Base-by-base conservation (phyloP, 2,888 invertebrate genomes). In the Leptinotarsa rubiginosa region DNA sequence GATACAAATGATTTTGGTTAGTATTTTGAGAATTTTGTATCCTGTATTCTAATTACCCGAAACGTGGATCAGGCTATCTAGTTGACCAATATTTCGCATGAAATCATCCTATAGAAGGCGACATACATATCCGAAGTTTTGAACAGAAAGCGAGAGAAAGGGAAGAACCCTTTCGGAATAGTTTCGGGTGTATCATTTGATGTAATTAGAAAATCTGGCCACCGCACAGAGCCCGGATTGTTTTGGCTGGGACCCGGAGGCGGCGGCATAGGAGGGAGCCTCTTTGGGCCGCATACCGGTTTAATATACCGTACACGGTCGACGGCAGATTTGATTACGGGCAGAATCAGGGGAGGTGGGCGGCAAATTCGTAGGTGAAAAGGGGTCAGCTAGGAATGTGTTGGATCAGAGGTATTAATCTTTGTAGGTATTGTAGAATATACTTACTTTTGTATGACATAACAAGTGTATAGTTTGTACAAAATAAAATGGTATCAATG, bases 121-220 rank as follows among this genome's bases (percentile, higher is more conserved):
- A 41, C 41, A 62, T 41, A 62, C 7, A 62, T 62, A 31, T 62
- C 41, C n/a, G 41, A n/a, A 62, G 62, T 41, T 62, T 41, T 7
- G 5, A 62, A 41, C 62, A 62, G 62, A n/a, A 59, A 41, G 62
- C 62, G 31, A 62, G 31, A 41, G 62, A 62, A 62, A 62, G 62
- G 62, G 62, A 41, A n/a, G 31, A 62, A 62, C 76, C 77, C 76
- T 75, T 77, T 69, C 76, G 62, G 72, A 79, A 81, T 81, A 81
- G 81, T 81, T 81, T 78, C 76, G 79, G 77, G 75, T 76, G 79
- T 81, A 81, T 81, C 80, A 81, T 81, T 80, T 80, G 82, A 80
- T 80, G 82, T 82, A 82, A 82, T 82, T 82, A 82, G 81, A 81
- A 82, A 82, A 82, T 81, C 82, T 80, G 80, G 82, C 81, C 77